These are phyloP conservation scores for Notolabrus celidotus DNA, from an alignment of 2,797 vertebrate genomes.

Conservation along the genomic window DNA sequence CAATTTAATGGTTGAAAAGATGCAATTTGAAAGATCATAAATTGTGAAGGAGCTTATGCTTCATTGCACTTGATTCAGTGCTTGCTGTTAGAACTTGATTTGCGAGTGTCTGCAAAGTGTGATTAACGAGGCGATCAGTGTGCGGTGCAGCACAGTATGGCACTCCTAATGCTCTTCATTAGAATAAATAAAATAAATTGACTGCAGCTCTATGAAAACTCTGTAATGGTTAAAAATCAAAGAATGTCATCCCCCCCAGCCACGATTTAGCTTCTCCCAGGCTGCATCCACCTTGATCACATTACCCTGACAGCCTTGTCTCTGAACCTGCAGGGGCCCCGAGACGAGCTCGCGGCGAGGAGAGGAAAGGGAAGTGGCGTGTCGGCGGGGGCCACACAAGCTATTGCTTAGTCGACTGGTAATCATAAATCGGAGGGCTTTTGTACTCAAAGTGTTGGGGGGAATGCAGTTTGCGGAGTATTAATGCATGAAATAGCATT, in stretches of 20 bases:
- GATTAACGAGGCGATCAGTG: slow-evolving; percentile 99
- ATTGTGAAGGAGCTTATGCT: slow-evolving; percentile 99
- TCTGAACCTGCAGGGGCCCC: slow-evolving; percentile 78
- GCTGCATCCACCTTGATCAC: slow-evolving; percentile 94
- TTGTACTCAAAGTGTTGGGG: slow-evolving; percentile 73
- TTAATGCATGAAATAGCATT: slow-evolving; percentile 90
- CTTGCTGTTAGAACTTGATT: slow-evolving; percentile 99
- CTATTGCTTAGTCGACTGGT: slow-evolving; percentile 84
- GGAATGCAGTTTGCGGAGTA: slow-evolving; percentile 78
- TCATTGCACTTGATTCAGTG: slow-evolving; percentile 99
- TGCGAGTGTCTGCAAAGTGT: slow-evolving; percentile 99
- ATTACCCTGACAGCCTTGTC: slow-evolving; percentile 88
- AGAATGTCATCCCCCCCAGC: slow-evolving; percentile 94
- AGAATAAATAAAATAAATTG: slow-evolving; percentile 99
- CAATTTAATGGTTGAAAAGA: slow-evolving; percentile 99
- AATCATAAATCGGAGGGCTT: slow-evolving; percentile 84
- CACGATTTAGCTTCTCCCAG: slow-evolving; percentile 93
- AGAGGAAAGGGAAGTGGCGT: slow-evolving; percentile 71
- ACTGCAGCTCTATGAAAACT: slow-evolving; percentile 99
- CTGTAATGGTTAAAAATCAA: slow-evolving; percentile 99
- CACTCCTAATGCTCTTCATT: slow-evolving; percentile 99
- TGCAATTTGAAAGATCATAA: slow-evolving; percentile 99
- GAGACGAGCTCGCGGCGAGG: slow-evolving; percentile 55
- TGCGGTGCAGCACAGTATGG: slow-evolving; percentile 95
- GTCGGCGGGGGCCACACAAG: slow-evolving; percentile 73